Conservation (phyloP, 2,113 vertebrate genomes). For the Mohoua ochrocephala region DNA sequence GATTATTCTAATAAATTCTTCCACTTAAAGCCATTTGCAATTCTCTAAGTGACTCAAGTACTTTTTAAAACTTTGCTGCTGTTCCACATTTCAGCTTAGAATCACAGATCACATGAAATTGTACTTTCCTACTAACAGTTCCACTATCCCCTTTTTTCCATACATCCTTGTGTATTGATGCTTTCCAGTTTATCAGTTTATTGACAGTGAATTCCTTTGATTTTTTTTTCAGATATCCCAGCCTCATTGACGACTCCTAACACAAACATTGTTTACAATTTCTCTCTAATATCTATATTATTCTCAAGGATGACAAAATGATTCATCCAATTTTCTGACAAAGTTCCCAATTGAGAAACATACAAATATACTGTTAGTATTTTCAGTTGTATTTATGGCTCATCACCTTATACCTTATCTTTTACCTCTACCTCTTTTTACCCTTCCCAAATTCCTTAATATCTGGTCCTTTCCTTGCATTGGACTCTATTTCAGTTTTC, state of each 20-base stretch:
- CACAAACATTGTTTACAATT: not conserved
- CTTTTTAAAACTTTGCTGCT: not conserved
- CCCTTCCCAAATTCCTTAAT: not conserved
- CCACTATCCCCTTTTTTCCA: rapidly evolving
- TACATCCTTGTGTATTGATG: not conserved
- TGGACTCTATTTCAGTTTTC: not conserved
- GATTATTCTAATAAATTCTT: not conserved
- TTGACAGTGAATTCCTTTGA: not conserved
- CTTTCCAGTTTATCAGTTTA: not conserved
- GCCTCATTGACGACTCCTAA: not conserved
- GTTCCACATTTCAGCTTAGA: not conserved
- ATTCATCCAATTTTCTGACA: not conserved
- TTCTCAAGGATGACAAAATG: not conserved
- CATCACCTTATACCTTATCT: not conserved
- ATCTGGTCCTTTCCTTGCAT: not conserved
- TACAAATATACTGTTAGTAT: not conserved
- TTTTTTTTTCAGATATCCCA: not conserved
- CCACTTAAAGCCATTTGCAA: not conserved
- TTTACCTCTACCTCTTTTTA: not conserved
- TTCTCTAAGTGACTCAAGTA: not conserved
- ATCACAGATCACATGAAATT: not conserved
- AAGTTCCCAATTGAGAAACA: not conserved
- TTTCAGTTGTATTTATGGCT: not conserved
- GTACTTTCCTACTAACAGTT: not conserved
- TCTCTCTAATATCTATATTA: not conserved